phyloP scores from a whole-genome alignment of 2,888 invertebrate genomes.

The Agapostemon virescens region DNA sequence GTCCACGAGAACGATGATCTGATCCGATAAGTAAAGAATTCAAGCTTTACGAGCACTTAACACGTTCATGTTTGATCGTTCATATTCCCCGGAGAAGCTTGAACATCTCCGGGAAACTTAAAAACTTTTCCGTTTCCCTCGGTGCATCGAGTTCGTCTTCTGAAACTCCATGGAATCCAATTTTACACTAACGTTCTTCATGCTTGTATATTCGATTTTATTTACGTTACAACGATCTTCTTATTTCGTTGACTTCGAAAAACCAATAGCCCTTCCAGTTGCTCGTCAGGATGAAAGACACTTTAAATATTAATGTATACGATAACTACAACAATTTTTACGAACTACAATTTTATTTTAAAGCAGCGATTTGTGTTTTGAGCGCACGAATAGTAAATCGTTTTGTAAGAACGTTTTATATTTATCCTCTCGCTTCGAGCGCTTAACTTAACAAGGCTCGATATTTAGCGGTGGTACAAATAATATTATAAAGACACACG shows the following conservation, averaged over 20 bases:
- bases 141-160: not conserved
- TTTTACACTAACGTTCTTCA: not conserved
- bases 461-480: too few relatives aligned
- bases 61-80: conserved; percentile 10
- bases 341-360: too few relatives aligned
- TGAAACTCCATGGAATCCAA: not conserved
- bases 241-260: not conserved
- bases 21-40: conserved; percentile 26
- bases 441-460: too few relatives aligned
- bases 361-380: too few relatives aligned
- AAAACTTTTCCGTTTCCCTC: not conserved
- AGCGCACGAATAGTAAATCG: too few relatives aligned
- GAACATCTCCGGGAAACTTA: not conserved
- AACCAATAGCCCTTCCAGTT: not conserved
- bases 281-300: not conserved
- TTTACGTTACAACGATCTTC: not conserved
- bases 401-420: too few relatives aligned
- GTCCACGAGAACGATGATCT: conserved; percentile 19
- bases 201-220: not conserved
- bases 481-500: too few relatives aligned
- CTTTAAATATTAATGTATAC: not conserved
- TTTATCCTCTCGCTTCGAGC: too few relatives aligned
- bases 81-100: not conserved
- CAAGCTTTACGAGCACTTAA: conserved; percentile 6
- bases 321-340: too few relatives aligned